These are phyloP conservation scores for Colossoma macropomum DNA, from an alignment of 2,113 vertebrate genomes.

Conservation along the genomic window DNA sequence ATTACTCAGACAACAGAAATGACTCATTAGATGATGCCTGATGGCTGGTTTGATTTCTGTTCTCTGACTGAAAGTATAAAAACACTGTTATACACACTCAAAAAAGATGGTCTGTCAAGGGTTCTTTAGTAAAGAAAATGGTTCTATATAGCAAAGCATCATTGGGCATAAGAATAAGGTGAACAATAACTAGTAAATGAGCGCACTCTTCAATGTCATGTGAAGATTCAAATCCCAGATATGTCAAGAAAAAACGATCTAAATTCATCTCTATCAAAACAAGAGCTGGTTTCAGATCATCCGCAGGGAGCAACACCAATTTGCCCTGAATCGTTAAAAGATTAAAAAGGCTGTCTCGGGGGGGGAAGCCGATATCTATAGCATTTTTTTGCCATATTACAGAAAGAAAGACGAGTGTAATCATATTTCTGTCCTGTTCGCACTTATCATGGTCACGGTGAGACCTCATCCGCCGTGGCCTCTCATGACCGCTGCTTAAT, in stretches of 20 bases:
- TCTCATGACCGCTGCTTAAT: slow-evolving; percentile 55
- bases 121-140: no score
- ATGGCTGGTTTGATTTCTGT: no score
- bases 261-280: not conserved
- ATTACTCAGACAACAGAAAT: no score
- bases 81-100: no score
- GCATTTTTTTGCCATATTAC: not conserved
- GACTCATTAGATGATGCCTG: no score
- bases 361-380: slow-evolving; percentile 9
- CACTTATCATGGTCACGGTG: slow-evolving; percentile 14
- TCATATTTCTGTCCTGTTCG: slow-evolving; percentile 32
- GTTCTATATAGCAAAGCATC: no score
- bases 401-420: slow-evolving; percentile 33
- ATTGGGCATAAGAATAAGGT: no score
- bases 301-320: not conserved
- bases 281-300: not conserved
- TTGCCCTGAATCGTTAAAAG: not conserved
- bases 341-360: slow-evolving; percentile 6
- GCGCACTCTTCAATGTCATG: no score
- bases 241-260: not conserved
- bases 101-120: no score
- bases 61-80: no score
- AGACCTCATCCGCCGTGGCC: slow-evolving; percentile 33
- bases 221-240: not conserved
- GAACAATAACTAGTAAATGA: no score